Evolutionary conservation across 2,113 vertebrate genomes (phyloP).

Genomic region (Polypterus bichir): DNA sequence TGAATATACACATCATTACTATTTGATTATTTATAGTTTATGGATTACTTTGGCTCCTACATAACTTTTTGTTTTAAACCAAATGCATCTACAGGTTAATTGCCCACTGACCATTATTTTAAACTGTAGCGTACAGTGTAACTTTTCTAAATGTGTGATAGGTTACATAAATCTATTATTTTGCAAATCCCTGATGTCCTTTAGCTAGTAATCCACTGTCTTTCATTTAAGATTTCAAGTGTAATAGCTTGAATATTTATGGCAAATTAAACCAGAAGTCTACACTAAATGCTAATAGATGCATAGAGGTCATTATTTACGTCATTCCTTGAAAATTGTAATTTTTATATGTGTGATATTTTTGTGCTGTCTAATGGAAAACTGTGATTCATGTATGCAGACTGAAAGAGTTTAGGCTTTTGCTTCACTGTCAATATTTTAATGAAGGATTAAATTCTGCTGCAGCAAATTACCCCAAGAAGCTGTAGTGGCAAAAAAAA

Average conservation of each 20-base stretch:
- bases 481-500: too few relatives aligned
- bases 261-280: slow-evolving; percentile 60
- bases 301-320: slow-evolving; percentile 51
- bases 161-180: slow-evolving; percentile 47
- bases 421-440: too few relatives aligned
- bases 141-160: slow-evolving; percentile 36
- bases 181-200: slow-evolving; percentile 49
- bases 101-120: slow-evolving; percentile 33
- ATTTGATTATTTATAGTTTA: too few relatives aligned
- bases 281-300: slow-evolving; percentile 47
- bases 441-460: too few relatives aligned
- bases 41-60: too few relatives aligned
- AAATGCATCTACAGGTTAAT: too few relatives aligned
- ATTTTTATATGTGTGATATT: slow-evolving; percentile 44
- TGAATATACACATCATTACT: too few relatives aligned
- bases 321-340: slow-evolving; percentile 38
- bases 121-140: slow-evolving; percentile 25
- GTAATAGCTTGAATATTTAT: slow-evolving; percentile 61
- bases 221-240: slow-evolving; percentile 54
- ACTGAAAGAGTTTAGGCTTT: too few relatives aligned
- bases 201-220: slow-evolving; percentile 53
- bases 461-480: too few relatives aligned
- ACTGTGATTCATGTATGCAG: too few relatives aligned
- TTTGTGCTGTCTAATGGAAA: too few relatives aligned
- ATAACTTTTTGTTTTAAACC: too few relatives aligned